These are phyloP conservation scores for Drosophila ogumai DNA, from an alignment of 1,140 invertebrate genomes.

Conservation along the genomic window DNA sequence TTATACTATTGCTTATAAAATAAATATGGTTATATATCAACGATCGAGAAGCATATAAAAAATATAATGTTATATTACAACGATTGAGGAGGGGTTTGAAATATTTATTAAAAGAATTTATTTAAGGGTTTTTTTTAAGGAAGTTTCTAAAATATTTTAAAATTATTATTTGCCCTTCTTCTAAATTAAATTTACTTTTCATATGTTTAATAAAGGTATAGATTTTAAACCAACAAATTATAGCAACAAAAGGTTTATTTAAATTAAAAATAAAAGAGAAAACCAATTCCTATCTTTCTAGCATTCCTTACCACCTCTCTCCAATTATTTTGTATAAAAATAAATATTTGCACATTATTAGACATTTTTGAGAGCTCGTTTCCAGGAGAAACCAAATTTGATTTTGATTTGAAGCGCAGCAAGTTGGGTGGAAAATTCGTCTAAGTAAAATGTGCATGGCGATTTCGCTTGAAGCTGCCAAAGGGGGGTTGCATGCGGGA, in stretches of 20 bases:
- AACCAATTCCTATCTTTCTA: neutral
- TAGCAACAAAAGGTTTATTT: neutral
- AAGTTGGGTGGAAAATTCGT: slow-evolving; percentile 19
- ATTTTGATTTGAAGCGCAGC: slow-evolving; percentile 18
- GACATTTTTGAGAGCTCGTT: neutral
- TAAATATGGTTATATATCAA: neutral
- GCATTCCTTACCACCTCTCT: neutral
- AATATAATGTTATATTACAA: neutral
- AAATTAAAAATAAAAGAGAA: neutral
- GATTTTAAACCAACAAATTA: too few relatives aligned
- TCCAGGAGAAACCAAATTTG: slow-evolving; percentile 3
- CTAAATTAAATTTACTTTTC: too few relatives aligned
- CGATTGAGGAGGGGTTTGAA: neutral
- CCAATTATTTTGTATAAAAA: neutral
- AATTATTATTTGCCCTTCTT: neutral
- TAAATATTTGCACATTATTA: neutral
- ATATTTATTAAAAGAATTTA: neutral
- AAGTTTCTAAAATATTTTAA: neutral
- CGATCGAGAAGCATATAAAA: neutral
- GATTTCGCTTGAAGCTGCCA: slow-evolving; percentile 21
- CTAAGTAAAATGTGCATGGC: slow-evolving; percentile 5
- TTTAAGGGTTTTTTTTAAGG: neutral
- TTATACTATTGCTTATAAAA: neutral
- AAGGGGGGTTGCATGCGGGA: neutral
- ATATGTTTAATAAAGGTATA: too few relatives aligned